Conservation (phyloP, 2,888 invertebrate species). For the Ormyrus labotus region DNA sequence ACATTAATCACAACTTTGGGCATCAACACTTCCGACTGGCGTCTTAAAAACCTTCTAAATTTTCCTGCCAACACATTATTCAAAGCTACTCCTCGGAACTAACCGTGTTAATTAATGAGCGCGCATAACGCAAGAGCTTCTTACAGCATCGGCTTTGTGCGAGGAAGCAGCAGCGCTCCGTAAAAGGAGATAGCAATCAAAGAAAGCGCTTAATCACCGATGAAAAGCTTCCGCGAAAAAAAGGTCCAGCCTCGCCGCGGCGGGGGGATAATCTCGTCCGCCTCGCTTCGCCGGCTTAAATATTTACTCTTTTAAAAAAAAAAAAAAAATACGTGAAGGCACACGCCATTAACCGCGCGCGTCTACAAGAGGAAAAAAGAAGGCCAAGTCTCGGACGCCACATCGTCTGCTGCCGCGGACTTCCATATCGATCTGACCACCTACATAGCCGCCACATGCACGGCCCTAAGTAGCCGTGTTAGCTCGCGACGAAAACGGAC, state of each 20-base stretch:
- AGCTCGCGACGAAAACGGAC: constrained; percentile 5
- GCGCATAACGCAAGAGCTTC: too few relatives aligned
- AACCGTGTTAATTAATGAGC: too few relatives aligned
- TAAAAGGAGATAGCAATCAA: neutral
- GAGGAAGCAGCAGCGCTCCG: too few relatives aligned
- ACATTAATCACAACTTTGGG: too few relatives aligned
- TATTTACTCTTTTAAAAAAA: constrained; percentile 12
- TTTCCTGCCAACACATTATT: too few relatives aligned
- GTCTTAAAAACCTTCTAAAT: too few relatives aligned
- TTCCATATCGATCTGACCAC: constrained; percentile 28
- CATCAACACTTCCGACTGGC: too few relatives aligned
- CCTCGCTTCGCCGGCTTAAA: neutral
- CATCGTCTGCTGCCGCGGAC: neutral
- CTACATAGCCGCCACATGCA: neutral
- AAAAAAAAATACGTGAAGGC: neutral
- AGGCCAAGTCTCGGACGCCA: constrained; percentile 7
- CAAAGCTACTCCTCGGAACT: too few relatives aligned
- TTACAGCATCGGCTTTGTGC: too few relatives aligned
- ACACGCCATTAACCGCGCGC: constrained; percentile 6
- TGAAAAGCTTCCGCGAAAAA: too few relatives aligned
- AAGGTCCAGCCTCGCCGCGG: neutral
- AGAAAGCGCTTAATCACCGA: neutral
- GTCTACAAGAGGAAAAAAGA: constrained; percentile 9
- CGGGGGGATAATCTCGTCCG: neutral
- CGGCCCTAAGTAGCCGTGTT: neutral